phyloP scores from a whole-genome alignment of 1,140 invertebrate species.

The Apis florea region DNA sequence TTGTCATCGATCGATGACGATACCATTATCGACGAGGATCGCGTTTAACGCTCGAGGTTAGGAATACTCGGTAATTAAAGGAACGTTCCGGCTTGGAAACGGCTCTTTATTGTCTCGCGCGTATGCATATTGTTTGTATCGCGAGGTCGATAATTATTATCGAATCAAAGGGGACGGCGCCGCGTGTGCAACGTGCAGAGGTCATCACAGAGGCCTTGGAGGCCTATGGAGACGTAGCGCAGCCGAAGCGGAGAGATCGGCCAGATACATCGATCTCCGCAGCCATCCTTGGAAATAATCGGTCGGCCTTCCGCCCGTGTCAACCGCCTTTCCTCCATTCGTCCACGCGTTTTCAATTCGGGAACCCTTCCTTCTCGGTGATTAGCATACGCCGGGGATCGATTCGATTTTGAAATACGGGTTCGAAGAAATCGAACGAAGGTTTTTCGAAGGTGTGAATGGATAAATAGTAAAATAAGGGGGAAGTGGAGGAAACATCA shows the following conservation, averaged over 20 bases:
- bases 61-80: slow-evolving; percentile 34
- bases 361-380: no score
- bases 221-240: slow-evolving; percentile 50
- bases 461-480: no score
- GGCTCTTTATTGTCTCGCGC: slow-evolving; percentile 39
- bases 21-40: slow-evolving; percentile 4
- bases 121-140: slow-evolving; percentile 11
- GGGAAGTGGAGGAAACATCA: no score
- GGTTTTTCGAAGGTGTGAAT: no score
- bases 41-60: slow-evolving; percentile 21
- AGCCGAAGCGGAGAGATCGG: slow-evolving; percentile 53
- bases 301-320: slow-evolving; percentile 48
- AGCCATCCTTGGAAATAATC: slow-evolving; percentile 62
- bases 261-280: slow-evolving; percentile 52
- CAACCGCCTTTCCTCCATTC: slow-evolving; percentile 29
- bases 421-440: no score
- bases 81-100: slow-evolving; percentile 23
- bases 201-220: slow-evolving; percentile 47
- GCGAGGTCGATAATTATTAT: slow-evolving; percentile 59
- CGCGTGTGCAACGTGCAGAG: slow-evolving; percentile 26
- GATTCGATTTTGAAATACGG: no score
- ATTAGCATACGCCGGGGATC: no score
- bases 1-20: slow-evolving; percentile 24
- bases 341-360: no score
- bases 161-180: slow-evolving; percentile 52